phyloP scores from a whole-genome alignment of 2,113 vertebrate species.

The Trinectes maculatus region DNA sequence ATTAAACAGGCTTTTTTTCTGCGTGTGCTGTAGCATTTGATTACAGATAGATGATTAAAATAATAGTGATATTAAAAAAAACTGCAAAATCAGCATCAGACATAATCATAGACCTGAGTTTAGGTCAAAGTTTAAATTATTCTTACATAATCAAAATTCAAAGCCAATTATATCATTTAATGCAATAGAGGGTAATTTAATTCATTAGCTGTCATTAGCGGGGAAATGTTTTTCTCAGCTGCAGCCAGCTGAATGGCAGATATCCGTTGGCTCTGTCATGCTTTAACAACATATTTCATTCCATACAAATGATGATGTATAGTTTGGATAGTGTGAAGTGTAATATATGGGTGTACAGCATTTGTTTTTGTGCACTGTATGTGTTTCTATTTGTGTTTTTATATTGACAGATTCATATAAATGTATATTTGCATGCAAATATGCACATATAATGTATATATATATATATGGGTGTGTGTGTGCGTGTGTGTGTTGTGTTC shows the following conservation, averaged over 20 bases:
- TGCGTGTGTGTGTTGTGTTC: too few relatives aligned
- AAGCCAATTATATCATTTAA: conserved; percentile 29
- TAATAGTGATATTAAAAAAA: neutral
- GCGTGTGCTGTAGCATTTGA: neutral
- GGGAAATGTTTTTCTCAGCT: neutral
- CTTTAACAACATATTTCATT: neutral
- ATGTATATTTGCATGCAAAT: neutral
- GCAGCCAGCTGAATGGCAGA: neutral
- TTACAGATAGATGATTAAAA: conserved; percentile 1
- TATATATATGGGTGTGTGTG: too few relatives aligned
- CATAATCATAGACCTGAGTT: conserved; percentile 14
- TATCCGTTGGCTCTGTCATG: neutral
- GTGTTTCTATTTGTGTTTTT: too few relatives aligned
- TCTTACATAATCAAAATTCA: conserved; percentile 17
- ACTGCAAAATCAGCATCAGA: conserved; percentile 9
- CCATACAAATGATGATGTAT: neutral
- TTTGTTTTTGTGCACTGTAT: neutral
- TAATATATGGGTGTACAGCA: neutral
- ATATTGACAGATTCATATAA: too few relatives aligned
- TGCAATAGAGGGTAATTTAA: conserved; percentile 27
- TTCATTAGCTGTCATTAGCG: neutral
- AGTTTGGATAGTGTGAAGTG: too few relatives aligned
- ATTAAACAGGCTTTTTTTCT: conserved; percentile 3
- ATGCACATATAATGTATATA: neutral
- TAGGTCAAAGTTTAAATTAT: conserved; percentile 20